phyloP scores from a whole-genome alignment of 2,113 vertebrate species.

The Pygoscelis antarcticus region DNA sequence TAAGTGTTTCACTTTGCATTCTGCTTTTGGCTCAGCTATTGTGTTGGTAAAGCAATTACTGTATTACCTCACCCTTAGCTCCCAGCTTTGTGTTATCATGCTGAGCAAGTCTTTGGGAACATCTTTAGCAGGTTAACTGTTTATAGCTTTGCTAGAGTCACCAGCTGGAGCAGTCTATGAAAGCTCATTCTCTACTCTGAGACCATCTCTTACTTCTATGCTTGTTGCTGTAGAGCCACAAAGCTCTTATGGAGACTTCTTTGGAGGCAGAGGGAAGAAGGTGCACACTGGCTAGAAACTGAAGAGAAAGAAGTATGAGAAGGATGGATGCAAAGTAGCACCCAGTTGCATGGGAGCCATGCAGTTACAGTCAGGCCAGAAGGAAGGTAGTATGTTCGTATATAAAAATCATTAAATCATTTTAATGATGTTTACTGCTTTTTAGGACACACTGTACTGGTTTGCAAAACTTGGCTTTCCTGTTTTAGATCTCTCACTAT shows the following conservation, averaged over 20 bases:
- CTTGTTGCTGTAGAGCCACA: neutral
- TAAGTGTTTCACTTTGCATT: neutral
- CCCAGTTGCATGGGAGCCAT: neutral
- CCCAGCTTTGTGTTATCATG: slow-evolving; percentile 45
- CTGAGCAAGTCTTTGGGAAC: slow-evolving; percentile 51
- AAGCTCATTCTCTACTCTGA: slow-evolving; percentile 1
- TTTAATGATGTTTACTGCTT: neutral
- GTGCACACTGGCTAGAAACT: neutral
- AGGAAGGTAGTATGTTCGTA: neutral
- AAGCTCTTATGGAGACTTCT: neutral
- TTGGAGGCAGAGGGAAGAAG: neutral
- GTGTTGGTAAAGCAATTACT: slow-evolving; percentile 64
- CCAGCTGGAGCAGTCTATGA: neutral
- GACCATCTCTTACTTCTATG: neutral
- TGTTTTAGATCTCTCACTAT: neutral
- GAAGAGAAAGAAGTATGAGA: neutral
- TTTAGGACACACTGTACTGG: neutral
- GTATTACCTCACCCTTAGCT: slow-evolving; percentile 73
- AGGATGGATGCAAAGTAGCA: neutral
- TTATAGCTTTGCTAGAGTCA: slow-evolving; percentile 19
- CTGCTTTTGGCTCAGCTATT: slow-evolving; percentile 33
- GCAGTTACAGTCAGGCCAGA: neutral
- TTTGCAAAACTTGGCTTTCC: slow-evolving; percentile 25
- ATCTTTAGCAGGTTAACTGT: slow-evolving; percentile 48
- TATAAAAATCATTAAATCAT: neutral